phyloP scores from a whole-genome alignment of 2,888 invertebrate genomes.

The Leucophenga maculata region DNA sequence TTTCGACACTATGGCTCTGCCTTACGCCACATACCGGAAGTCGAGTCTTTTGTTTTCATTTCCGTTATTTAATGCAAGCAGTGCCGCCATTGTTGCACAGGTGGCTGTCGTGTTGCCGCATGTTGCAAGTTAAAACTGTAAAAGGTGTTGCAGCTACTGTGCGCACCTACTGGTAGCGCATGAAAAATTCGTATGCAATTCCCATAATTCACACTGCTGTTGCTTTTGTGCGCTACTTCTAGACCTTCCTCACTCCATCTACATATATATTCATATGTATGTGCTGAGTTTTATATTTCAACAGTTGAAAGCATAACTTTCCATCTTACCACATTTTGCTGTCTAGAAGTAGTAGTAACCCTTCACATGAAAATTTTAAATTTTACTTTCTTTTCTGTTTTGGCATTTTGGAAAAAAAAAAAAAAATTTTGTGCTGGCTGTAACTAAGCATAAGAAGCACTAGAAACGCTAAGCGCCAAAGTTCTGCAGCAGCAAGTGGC shows the following conservation, averaged over 20 bases:
- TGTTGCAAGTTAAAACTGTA: no score
- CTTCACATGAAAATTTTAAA: background rate
- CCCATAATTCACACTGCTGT: constrained; percentile 18
- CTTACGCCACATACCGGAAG: constrained; percentile 48
- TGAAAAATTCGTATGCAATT: background rate
- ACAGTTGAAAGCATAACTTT: constrained; percentile 21
- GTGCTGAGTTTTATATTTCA: constrained; percentile 49
- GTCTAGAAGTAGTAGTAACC: background rate
- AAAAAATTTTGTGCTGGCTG: constrained; percentile 10
- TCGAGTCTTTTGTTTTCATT: constrained; percentile 66
- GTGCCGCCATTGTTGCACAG: constrained; percentile 30
- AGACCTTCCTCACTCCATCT: constrained; percentile 24
- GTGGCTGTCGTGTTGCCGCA: constrained; percentile 2
- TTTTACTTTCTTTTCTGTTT: constrained; percentile 28
- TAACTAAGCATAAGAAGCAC: background rate
- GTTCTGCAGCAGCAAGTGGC: no score
- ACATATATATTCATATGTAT: constrained; percentile 37
- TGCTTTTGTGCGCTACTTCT: background rate
- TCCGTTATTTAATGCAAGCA: constrained; percentile 65
- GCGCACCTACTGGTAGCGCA: background rate
- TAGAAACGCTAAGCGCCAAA: background rate
- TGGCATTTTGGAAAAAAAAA: constrained; percentile 19
- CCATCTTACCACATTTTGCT: background rate
- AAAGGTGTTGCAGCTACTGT: constrained; percentile 2
- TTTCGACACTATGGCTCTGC: background rate